These are phyloP conservation scores for Microctenopoma steveboyesi DNA, from an alignment of 2,797 vertebrate species.

Conservation along the genomic window DNA sequence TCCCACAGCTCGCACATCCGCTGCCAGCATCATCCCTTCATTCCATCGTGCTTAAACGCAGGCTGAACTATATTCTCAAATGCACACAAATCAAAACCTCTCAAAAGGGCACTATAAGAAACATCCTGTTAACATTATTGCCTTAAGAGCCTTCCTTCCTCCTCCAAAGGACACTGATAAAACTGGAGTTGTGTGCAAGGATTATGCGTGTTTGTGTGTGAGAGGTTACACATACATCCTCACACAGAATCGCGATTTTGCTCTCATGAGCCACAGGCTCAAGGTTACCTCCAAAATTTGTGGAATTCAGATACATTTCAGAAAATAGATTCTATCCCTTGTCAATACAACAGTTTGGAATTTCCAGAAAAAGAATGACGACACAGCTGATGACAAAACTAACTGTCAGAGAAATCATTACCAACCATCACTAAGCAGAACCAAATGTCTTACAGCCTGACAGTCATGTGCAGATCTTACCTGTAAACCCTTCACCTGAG, in stretches of 20 bases:
- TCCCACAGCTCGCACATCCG: slow-evolving; percentile 56
- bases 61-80: slow-evolving; percentile 76
- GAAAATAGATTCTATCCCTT: background rate
- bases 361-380: too few species aligned
- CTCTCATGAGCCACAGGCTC: slow-evolving; percentile 4
- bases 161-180: slow-evolving; percentile 50
- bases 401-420: too few species aligned
- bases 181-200: slow-evolving; percentile 21
- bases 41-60: slow-evolving; percentile 56
- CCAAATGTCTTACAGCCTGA: too few species aligned
- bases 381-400: too few species aligned
- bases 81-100: slow-evolving; percentile 57
- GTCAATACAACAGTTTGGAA: too few species aligned
- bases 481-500: too few species aligned
- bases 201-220: slow-evolving; percentile 8
- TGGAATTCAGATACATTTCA: slow-evolving; percentile 12
- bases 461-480: too few species aligned
- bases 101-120: slow-evolving; percentile 50
- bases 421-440: too few species aligned
- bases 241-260: slow-evolving; percentile 9
- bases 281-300: slow-evolving; percentile 20
- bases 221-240: slow-evolving; percentile 14
- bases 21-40: slow-evolving; percentile 50
- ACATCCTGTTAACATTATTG: slow-evolving; percentile 76
- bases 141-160: slow-evolving; percentile 68